Evolutionary conservation across 2,888 invertebrate species (phyloP).

Genomic region (Steinernema hermaphroditum): DNA sequence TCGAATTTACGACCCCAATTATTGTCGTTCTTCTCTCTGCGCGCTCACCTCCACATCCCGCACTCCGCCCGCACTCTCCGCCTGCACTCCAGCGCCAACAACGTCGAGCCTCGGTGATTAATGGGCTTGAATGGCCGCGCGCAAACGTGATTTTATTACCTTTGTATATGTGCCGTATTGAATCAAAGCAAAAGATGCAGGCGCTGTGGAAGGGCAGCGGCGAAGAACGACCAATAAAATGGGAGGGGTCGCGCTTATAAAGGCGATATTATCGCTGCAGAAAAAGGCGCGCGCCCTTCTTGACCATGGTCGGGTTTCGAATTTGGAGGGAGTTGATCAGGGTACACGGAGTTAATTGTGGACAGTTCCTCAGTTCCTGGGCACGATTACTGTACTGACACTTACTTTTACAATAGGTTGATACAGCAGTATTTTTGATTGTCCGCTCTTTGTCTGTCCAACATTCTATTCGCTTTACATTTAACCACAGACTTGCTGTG

Average conservation of each 20-base stretch:
- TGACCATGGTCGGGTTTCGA: too few species aligned
- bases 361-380: too few species aligned
- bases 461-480: too few species aligned
- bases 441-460: too few species aligned
- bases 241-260: background rate
- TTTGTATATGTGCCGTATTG: slow-evolving; percentile 25
- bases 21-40: background rate
- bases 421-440: too few species aligned
- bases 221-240: slow-evolving; percentile 4
- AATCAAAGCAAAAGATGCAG: slow-evolving; percentile 21
- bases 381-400: too few species aligned
- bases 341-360: too few species aligned
- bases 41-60: background rate
- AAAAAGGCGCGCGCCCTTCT: slow-evolving; percentile 6
- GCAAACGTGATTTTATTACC: slow-evolving; percentile 28
- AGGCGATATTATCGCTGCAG: slow-evolving; percentile 13
- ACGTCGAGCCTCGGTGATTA: slow-evolving; percentile 23
- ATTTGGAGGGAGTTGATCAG: too few species aligned
- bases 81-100: background rate
- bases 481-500: too few species aligned
- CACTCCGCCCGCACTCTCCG: too few species aligned
- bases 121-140: slow-evolving; percentile 26
- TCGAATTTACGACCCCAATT: slow-evolving; percentile 9
- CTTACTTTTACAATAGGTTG: too few species aligned
- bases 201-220: background rate